A percentile compares a stretch with the other conserved stretches of the same genome.
These are phyloP conservation scores for Brassicogethes aeneus DNA, from an alignment of 2,888 invertebrate species.

Conservation along the genomic window DNA sequence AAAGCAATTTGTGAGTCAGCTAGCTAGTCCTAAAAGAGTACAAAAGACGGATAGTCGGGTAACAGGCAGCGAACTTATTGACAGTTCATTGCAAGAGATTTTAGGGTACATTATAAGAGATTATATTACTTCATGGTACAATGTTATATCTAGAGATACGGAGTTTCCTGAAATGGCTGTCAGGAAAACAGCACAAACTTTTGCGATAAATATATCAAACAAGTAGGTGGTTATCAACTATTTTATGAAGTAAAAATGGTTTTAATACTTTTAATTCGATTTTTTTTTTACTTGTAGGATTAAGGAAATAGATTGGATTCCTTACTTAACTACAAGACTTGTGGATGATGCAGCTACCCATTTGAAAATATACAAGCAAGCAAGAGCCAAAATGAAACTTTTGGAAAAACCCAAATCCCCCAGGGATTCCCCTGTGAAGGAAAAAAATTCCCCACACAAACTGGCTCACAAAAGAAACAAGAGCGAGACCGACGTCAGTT, in stretches of 20 bases:
- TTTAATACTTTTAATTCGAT: not conserved
- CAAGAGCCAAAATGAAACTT: slow-evolving; percentile 45
- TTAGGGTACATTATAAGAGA: slow-evolving; percentile 72
- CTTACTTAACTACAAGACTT: slow-evolving; percentile 74
- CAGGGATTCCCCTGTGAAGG: slow-evolving; percentile 33
- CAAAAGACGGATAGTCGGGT: slow-evolving; percentile 52
- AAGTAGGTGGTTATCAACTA: slow-evolving; percentile 42
- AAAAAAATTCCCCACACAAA: slow-evolving; percentile 35
- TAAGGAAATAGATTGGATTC: slow-evolving; percentile 86
- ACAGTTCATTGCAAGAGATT: slow-evolving; percentile 79
- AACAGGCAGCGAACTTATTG: slow-evolving; percentile 78
- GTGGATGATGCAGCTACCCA: slow-evolving; percentile 89
- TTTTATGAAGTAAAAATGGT: not conserved
- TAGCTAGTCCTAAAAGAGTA: slow-evolving; percentile 31
- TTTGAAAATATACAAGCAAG: slow-evolving; percentile 75
- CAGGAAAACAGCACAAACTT: slow-evolving; percentile 59
- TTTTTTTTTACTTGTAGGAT: slow-evolving; percentile 41
- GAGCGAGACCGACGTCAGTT: slow-evolving; percentile 63
- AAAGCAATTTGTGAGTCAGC: slow-evolving; percentile 28
- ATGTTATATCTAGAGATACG: slow-evolving; percentile 58
- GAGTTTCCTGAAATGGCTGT: slow-evolving; percentile 62
- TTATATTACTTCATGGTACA: slow-evolving; percentile 71
- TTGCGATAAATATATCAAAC: slow-evolving; percentile 61
- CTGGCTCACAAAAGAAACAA: slow-evolving; percentile 56
- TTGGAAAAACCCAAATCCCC: slow-evolving; percentile 28